These are phyloP conservation scores for Catajapyx aquilonaris DNA, from an alignment of 1,140 invertebrate genomes.

Conservation along the genomic window DNA sequence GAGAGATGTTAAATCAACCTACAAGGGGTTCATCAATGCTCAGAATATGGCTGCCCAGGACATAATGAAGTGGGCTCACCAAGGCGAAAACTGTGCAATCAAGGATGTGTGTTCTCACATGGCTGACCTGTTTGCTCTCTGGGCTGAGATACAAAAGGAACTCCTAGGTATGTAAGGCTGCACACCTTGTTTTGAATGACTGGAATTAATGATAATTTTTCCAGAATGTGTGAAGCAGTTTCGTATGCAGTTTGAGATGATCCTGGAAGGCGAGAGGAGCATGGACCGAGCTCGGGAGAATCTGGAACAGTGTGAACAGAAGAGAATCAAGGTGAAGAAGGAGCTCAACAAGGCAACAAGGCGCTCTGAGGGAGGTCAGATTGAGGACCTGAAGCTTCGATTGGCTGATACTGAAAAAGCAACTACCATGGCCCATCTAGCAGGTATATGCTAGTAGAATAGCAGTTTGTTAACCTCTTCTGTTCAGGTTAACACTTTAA, in stretches of 20 bases:
- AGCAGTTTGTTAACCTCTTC: constrained; percentile 1
- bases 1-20: constrained; percentile 23
- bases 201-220: constrained; percentile 7
- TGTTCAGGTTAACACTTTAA: neutral
- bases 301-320: constrained; percentile 21
- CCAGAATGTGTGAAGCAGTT: constrained; percentile 26
- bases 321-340: constrained; percentile 24
- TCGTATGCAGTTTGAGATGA: constrained; percentile 26
- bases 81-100: constrained; percentile 28
- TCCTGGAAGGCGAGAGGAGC: constrained; percentile 29
- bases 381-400: constrained; percentile 22
- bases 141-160: constrained; percentile 29
- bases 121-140: constrained; percentile 25
- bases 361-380: constrained; percentile 21
- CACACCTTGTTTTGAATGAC: neutral
- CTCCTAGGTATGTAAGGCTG: constrained; percentile 19
- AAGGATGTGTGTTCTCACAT: constrained; percentile 27
- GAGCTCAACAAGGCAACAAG: constrained; percentile 26
- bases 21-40: constrained; percentile 24
- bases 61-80: constrained; percentile 26
- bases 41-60: constrained; percentile 28
- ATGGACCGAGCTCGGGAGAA: constrained; percentile 23
- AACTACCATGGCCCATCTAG: constrained; percentile 25
- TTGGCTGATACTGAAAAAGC: constrained; percentile 25
- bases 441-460: constrained; percentile 18